phyloP scores from a whole-genome alignment of 2,113 vertebrate species.

The Progne subis region DNA sequence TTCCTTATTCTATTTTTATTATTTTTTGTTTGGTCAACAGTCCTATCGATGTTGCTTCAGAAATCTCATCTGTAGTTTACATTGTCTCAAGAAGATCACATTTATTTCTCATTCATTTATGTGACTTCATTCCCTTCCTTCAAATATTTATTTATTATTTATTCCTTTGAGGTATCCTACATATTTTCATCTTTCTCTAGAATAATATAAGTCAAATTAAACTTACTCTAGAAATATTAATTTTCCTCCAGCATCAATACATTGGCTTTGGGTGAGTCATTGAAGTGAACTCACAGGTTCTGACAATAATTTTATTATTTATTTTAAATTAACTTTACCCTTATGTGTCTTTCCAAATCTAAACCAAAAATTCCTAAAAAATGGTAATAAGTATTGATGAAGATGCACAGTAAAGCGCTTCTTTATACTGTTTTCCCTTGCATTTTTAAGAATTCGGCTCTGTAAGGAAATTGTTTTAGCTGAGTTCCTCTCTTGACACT shows the following conservation, averaged over 20 bases:
- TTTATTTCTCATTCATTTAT: neutral
- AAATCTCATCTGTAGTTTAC: neutral
- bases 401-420: neutral
- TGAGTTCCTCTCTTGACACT: neutral
- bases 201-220: neutral
- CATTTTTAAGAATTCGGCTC: neutral
- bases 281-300: neutral
- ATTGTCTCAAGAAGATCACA: neutral
- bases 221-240: neutral
- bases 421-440: neutral
- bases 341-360: neutral
- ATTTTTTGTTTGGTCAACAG: neutral
- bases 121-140: neutral
- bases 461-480: neutral
- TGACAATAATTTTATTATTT: neutral
- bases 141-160: neutral
- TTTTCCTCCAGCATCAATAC: neutral
- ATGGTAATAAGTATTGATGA: neutral
- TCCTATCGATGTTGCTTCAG: neutral
- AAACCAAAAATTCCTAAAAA: neutral
- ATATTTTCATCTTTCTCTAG: neutral
- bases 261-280: neutral
- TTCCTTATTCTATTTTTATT: neutral
- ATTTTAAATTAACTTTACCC: neutral
- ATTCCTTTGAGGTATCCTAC: neutral